Evolutionary conservation across 2,797 vertebrate species (phyloP).

Genomic region (Cossypha dichroa): DNA sequence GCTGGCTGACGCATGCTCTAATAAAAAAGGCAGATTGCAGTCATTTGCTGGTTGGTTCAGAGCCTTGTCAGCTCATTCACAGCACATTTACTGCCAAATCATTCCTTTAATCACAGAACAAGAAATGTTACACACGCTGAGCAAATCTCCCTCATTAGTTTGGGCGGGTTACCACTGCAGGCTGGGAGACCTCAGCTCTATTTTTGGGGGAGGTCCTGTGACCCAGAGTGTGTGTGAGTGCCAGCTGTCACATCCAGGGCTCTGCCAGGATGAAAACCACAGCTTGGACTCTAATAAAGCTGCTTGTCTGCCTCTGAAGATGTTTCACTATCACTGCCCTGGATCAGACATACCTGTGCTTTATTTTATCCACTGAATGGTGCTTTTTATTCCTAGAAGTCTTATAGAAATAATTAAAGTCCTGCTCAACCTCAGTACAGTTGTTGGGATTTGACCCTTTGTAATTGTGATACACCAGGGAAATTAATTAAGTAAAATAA

Average conservation of each 20-base stretch:
- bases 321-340: background rate
- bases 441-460: background rate
- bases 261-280: background rate
- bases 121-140: background rate
- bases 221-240: background rate
- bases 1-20: constrained; percentile 1
- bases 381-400: background rate
- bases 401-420: background rate
- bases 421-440: background rate
- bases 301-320: background rate
- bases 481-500: background rate
- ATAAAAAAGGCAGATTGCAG: constrained; percentile 34
- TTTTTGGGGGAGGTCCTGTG: background rate
- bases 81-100: constrained; percentile 58
- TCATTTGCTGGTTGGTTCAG: constrained; percentile 35
- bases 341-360: background rate
- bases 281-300: background rate
- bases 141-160: constrained; percentile 21
- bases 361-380: background rate
- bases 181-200: background rate
- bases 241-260: background rate
- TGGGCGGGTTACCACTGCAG: background rate
- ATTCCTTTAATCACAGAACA: constrained; percentile 45
- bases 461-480: background rate
- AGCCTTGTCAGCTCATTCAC: constrained; percentile 41